phyloP scores from a whole-genome alignment of 30 jellyfish, hydroid and myxozoan genomes.

The Aurelia coerulea region DNA sequence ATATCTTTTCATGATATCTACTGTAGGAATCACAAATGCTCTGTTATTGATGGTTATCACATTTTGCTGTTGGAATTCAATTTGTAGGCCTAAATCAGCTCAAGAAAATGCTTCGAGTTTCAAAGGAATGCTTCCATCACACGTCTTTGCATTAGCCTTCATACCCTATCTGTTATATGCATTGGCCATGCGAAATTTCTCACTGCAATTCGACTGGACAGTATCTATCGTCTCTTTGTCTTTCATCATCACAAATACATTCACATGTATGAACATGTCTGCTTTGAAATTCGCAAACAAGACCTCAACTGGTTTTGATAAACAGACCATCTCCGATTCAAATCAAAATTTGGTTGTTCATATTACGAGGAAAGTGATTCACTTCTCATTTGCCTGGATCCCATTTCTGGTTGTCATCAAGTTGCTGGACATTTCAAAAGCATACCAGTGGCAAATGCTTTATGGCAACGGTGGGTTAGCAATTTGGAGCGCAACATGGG shows the following conservation, averaged over 20 bases:
- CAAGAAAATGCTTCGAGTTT: too few species aligned
- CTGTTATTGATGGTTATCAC: too few species aligned
- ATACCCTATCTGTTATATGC: background rate
- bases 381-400: slow-evolving; percentile 21
- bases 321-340: background rate
- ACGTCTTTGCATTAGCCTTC: background rate
- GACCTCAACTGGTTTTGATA: background rate
- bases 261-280: background rate
- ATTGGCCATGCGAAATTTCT: background rate
- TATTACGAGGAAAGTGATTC: background rate
- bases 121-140: too few species aligned
- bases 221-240: background rate
- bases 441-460: background rate
- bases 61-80: too few species aligned
- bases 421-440: background rate
- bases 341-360: slow-evolving; percentile 4
- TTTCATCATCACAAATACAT: background rate
- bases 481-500: slow-evolving; percentile 32
- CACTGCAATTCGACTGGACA: background rate
- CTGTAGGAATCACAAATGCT: background rate
- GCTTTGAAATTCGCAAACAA: background rate
- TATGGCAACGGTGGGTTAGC: background rate
- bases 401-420: slow-evolving; percentile 23
- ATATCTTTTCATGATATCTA: background rate
- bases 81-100: too few species aligned